Conservation (phyloP, 2,888 invertebrate genomes). For the Eupithecia subumbrata region DNA sequence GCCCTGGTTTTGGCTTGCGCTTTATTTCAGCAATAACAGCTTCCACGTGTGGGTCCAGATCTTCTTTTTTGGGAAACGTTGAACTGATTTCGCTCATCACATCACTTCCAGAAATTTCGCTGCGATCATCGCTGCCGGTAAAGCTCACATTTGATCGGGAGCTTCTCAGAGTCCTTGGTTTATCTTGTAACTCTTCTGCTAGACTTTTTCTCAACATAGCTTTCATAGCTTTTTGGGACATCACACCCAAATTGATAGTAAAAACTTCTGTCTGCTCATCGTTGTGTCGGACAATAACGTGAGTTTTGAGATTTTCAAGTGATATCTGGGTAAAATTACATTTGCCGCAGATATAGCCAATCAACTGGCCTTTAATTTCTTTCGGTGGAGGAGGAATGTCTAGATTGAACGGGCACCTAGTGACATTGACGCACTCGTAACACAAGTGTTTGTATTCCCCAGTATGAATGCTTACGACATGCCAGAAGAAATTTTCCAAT, state of each 20-base stretch:
- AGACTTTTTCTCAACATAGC: slow-evolving; percentile 47
- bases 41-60: slow-evolving; percentile 22
- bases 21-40: slow-evolving; percentile 21
- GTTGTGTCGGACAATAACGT: slow-evolving; percentile 84
- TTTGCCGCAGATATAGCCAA: slow-evolving; percentile 87
- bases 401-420: slow-evolving; percentile 63
- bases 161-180: slow-evolving; percentile 57
- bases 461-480: slow-evolving; percentile 88
- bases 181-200: slow-evolving; percentile 35
- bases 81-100: slow-evolving; percentile 38
- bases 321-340: slow-evolving; percentile 90
- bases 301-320: slow-evolving; percentile 84
- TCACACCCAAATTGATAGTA: slow-evolving; percentile 68
- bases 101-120: slow-evolving; percentile 48
- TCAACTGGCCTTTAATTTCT: slow-evolving; percentile 67
- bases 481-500: slow-evolving; percentile 86
- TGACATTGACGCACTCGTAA: slow-evolving; percentile 79
- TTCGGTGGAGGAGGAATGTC: slow-evolving; percentile 76
- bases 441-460: slow-evolving; percentile 90
- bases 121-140: slow-evolving; percentile 54
- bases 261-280: slow-evolving; percentile 76
- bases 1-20: slow-evolving; percentile 31
- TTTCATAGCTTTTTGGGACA: slow-evolving; percentile 60
- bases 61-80: slow-evolving; percentile 22
- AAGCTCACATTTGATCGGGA: slow-evolving; percentile 55